phyloP scores from a whole-genome alignment of 2,797 vertebrate genomes.

The Chloroceryle inda region DNA sequence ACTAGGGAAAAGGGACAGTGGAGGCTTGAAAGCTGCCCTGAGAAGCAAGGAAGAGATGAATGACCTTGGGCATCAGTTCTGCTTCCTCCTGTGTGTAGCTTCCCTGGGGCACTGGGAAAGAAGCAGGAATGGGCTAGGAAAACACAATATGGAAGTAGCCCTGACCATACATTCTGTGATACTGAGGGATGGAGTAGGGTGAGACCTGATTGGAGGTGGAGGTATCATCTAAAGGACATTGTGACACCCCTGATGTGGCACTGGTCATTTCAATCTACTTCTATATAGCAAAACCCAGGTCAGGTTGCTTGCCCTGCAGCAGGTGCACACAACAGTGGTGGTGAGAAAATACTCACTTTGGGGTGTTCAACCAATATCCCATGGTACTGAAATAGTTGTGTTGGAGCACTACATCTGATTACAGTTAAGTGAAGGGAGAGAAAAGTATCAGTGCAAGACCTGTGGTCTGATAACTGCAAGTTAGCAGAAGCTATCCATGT shows the following conservation, averaged over 20 bases:
- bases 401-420: background rate
- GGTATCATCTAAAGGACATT: fast-evolving
- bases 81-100: background rate
- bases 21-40: background rate
- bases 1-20: background rate
- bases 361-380: background rate
- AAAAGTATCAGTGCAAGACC: background rate
- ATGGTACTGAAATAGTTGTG: background rate
- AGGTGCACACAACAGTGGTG: background rate
- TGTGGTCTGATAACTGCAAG: background rate
- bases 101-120: background rate
- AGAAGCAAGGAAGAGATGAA: background rate
- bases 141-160: background rate
- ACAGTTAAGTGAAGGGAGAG: background rate
- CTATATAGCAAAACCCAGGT: background rate
- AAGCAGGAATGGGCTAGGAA: background rate
- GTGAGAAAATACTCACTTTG: background rate
- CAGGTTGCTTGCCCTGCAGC: background rate
- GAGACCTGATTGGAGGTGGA: background rate
- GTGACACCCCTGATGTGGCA: background rate
- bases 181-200: background rate
- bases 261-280: background rate
- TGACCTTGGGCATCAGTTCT: background rate
- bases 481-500: background rate
- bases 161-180: background rate